Conservation (phyloP, 2,888 invertebrate species). For the Myopa tessellatipennis region DNA sequence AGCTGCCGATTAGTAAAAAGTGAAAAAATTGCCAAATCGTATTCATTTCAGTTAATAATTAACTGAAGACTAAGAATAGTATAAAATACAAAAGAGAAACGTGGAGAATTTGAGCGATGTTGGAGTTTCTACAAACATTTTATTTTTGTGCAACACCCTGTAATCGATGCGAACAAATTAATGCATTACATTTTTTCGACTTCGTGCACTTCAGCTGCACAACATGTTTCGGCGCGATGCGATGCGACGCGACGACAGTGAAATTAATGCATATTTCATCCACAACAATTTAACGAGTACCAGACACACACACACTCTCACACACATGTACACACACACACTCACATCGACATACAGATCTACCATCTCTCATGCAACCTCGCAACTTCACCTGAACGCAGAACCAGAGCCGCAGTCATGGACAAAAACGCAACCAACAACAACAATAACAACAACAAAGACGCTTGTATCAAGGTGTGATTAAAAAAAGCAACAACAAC, state of each 20-base stretch:
- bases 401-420: conserved; percentile 8
- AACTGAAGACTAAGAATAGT: no score
- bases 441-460: conserved; percentile 22
- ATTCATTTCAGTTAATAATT: no score
- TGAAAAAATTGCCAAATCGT: neutral
- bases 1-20: neutral
- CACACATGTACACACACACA: conserved; percentile 19
- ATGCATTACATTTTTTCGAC: conserved; percentile 20
- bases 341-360: neutral
- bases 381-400: neutral
- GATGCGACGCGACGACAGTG: conserved; percentile 50
- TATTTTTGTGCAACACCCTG: neutral
- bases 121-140: no score
- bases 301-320: conserved; percentile 32
- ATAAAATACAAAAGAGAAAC: no score
- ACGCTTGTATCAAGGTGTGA: conserved; percentile 46
- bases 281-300: conserved; percentile 37
- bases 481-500: conserved; percentile 36
- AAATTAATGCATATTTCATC: conserved; percentile 49
- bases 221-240: neutral
- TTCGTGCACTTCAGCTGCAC: conserved; percentile 6
- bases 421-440: neutral
- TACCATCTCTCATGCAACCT: neutral
- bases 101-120: no score
- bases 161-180: neutral